Conservation (phyloP, 2,113 vertebrate genomes). For the Prinia subflava region DNA sequence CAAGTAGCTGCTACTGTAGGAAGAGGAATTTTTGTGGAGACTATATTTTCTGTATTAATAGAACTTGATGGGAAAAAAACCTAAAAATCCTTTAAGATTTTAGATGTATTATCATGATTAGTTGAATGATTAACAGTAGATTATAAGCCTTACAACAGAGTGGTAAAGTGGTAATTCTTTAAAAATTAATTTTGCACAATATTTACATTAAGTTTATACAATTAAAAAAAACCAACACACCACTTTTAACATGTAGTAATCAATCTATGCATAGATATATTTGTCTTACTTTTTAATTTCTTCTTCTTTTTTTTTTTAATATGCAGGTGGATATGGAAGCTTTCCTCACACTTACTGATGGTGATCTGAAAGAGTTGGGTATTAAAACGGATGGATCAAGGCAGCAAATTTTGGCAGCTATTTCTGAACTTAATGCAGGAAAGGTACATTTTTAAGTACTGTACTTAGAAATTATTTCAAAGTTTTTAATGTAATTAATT, state of each 20-base stretch:
- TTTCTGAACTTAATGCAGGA: slow-evolving; percentile 97
- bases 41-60: not conserved
- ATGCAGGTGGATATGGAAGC: slow-evolving; percentile 96
- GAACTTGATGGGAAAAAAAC: not conserved
- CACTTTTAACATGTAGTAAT: not conserved
- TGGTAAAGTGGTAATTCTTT: not conserved
- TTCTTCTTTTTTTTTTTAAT: not conserved
- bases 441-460: slow-evolving; percentile 76
- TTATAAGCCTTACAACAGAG: not conserved
- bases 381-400: slow-evolving; percentile 95
- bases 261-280: not conserved
- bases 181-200: not conserved
- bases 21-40: not conserved
- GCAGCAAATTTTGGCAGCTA: slow-evolving; percentile 94
- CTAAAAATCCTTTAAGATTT: not conserved
- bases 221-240: not conserved
- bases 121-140: not conserved
- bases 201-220: not conserved
- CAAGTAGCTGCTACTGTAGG: not conserved
- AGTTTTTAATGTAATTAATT: not conserved
- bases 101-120: not conserved
- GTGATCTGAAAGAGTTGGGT: slow-evolving; percentile 95
- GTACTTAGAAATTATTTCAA: not conserved
- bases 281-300: not conserved
- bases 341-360: slow-evolving; percentile 93